phyloP scores from a whole-genome alignment of 2,797 vertebrate genomes.

The Danio tinwini region DNA sequence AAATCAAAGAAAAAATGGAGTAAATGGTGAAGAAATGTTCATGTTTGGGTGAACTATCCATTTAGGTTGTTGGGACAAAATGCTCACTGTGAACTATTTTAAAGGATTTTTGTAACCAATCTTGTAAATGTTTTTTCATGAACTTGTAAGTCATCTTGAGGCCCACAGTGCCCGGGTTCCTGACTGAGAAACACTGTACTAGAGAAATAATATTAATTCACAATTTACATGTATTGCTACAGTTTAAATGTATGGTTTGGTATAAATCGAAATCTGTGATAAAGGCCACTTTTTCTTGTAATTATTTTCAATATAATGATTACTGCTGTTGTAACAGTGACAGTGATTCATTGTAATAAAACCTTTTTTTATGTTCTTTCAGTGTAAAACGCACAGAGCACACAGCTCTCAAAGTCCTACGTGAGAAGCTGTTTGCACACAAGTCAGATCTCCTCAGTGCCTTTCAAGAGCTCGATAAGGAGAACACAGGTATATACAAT shows the following conservation, averaged over 20 bases:
- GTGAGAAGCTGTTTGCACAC: conserved; percentile 91
- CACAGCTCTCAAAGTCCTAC: conserved; percentile 88
- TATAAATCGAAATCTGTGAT: background rate
- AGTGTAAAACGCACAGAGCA: conserved; percentile 90
- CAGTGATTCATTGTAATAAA: background rate
- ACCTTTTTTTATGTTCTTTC: conserved; percentile 37
- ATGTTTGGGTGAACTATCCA: too few relatives aligned
- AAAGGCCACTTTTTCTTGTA: background rate
- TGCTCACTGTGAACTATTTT: too few relatives aligned
- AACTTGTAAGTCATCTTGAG: background rate
- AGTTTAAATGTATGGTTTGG: background rate
- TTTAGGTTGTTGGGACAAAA: too few relatives aligned
- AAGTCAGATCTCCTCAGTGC: conserved; percentile 85
- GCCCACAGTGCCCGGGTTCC: background rate
- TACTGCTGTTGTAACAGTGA: background rate
- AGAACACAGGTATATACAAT: conserved; percentile 74
- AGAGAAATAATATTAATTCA: background rate
- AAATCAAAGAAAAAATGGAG: too few relatives aligned
- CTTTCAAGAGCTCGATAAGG: conserved; percentile 81
- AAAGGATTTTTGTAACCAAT: too few relatives aligned
- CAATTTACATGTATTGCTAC: too few relatives aligned
- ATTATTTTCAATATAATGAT: background rate
- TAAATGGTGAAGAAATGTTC: too few relatives aligned
- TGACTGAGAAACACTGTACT: background rate
- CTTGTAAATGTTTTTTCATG: too few relatives aligned